Conservation (phyloP, 2,888 invertebrate genomes). For the Erebia epiphron region DNA sequence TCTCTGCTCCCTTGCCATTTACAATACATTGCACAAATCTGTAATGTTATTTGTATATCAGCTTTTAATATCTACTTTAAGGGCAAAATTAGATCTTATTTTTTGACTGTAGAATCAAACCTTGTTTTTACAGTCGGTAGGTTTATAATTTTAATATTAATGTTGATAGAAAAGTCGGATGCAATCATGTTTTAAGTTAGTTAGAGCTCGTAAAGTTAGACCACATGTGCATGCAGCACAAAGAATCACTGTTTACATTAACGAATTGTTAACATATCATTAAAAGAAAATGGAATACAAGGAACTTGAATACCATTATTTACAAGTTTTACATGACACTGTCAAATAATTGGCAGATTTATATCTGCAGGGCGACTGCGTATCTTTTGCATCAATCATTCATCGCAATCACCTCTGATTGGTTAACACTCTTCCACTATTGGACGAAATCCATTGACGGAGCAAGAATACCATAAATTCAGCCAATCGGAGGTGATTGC, state of each 20-base stretch:
- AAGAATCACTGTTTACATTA: not conserved
- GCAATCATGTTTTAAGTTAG: constrained; percentile 43
- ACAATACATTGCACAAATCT: constrained; percentile 57
- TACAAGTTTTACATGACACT: constrained; percentile 9
- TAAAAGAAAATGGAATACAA: constrained; percentile 22
- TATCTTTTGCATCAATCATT: no score
- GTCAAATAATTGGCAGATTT: not conserved
- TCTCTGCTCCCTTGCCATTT: constrained; percentile 46
- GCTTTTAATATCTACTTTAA: constrained; percentile 19
- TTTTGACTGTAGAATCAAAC: constrained; percentile 35
- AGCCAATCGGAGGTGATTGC: no score
- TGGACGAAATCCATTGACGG: no score
- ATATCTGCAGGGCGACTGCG: no score
- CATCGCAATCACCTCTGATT: no score
- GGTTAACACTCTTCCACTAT: no score
- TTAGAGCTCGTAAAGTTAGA: not conserved
- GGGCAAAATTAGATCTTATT: constrained; percentile 17
- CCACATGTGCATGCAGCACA: not conserved
- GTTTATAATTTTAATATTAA: constrained; percentile 49
- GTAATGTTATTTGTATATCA: constrained; percentile 47
- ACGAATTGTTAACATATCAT: constrained; percentile 15
- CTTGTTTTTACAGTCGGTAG: constrained; percentile 36
- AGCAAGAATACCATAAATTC: no score
- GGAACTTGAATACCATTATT: not conserved
- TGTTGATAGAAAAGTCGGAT: constrained; percentile 48